phyloP scores from a whole-genome alignment of 1,140 invertebrate species.

The Drosophila chauvacae region DNA sequence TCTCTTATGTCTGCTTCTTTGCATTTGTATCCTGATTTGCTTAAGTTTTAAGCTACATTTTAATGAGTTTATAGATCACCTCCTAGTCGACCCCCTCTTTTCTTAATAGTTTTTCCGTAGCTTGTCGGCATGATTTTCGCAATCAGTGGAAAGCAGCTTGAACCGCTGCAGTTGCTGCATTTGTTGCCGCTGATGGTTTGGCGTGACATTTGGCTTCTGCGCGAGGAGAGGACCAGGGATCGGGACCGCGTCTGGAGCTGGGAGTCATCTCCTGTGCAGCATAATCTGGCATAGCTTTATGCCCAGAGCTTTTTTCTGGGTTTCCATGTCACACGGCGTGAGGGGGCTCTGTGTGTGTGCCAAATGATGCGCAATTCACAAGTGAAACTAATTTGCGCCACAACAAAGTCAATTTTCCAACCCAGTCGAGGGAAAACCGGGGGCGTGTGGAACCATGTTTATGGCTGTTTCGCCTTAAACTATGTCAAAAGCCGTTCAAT shows the following conservation, averaged over 20 bases:
- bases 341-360: constrained; percentile 15
- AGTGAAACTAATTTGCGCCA: constrained; percentile 73
- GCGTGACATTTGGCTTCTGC: constrained; percentile 66
- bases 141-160: constrained; percentile 74
- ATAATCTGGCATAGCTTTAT: constrained; percentile 49
- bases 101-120: constrained; percentile 5
- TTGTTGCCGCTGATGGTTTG: constrained; percentile 37
- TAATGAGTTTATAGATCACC: background rate
- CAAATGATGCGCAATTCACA: constrained; percentile 73
- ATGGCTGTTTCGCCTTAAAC: constrained; percentile 59
- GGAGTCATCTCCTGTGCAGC: constrained; percentile 33
- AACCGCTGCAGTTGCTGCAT: constrained; percentile 39
- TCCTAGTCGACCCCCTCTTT: background rate
- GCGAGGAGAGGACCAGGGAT: constrained; percentile 3
- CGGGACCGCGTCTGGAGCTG: background rate
- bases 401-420: constrained; percentile 46
- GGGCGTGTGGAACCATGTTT: constrained; percentile 28
- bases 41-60: too few species aligned
- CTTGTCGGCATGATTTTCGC: constrained; percentile 69
- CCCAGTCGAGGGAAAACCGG: constrained; percentile 9
- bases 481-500: constrained; percentile 79
- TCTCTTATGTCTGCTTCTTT: fast-evolving
- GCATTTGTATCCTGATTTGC: fast-evolving
- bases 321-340: constrained; percentile 70
- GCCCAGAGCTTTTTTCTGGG: constrained; percentile 45